Conservation (phyloP, 1,140 invertebrate genomes). For the Lucilia cuprina region DNA sequence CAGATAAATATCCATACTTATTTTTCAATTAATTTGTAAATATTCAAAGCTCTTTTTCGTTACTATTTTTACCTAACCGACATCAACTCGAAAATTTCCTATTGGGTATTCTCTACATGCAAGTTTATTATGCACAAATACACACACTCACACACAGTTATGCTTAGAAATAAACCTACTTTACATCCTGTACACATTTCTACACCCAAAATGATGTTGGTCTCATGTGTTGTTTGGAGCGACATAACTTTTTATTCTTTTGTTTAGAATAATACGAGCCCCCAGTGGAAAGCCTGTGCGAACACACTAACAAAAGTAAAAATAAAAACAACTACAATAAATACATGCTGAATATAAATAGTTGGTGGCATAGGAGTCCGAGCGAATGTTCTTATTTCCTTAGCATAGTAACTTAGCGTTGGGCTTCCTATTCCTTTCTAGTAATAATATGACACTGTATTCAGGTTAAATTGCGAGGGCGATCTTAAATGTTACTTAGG, state of each 20-base stretch:
- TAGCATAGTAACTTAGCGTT: background rate
- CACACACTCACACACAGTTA: background rate
- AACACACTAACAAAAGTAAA: background rate
- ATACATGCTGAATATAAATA: background rate
- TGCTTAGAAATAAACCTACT: background rate
- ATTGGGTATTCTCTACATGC: background rate
- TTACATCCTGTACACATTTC: slow-evolving; percentile 1
- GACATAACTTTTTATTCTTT: slow-evolving; percentile 58
- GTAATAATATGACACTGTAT: background rate
- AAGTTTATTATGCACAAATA: background rate
- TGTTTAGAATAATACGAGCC: slow-evolving; percentile 53
- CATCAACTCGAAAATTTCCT: too few species aligned
- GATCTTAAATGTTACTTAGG: too few species aligned
- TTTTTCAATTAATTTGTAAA: too few species aligned
- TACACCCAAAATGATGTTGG: slow-evolving; percentile 26
- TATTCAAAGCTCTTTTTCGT: too few species aligned
- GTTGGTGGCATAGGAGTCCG: background rate
- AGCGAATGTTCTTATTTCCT: background rate
- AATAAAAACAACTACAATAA: background rate
- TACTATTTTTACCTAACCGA: too few species aligned
- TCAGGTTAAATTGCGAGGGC: background rate
- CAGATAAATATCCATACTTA: too few species aligned
- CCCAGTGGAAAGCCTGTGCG: slow-evolving; percentile 17
- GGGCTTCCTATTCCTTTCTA: background rate
- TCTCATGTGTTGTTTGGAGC: slow-evolving; percentile 51